Evolutionary conservation across 2,888 invertebrate genomes (phyloP), one percentile per base, ranked within the genome.

Genomic region (Leistus spinibarbis): DNA sequence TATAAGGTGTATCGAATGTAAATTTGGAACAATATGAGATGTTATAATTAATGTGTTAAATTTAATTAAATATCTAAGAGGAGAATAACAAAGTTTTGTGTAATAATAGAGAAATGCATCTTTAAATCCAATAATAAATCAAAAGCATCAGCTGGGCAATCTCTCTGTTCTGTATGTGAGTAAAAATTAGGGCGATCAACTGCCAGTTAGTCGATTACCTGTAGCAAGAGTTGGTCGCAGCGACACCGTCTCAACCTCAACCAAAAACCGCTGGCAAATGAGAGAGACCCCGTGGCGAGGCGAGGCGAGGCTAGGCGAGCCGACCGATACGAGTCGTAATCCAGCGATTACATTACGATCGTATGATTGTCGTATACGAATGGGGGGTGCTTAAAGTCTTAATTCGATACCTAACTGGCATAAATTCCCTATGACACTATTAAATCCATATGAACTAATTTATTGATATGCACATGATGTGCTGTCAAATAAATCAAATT

Each of bases 391-490:
- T 73, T 73, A 73, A 73, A 67, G 73, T 73, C 73, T 73, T 73
- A 73, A 73, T 73, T 57, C 67, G 66, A 40, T 73, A 66, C 72
- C 67, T 73, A 73, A 73, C 73, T 57, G 67, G 67, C 23, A 73
- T 73, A 73, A 73, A 73, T 73, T 73, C 62, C 67, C 66, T 40
- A 66, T 73, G 73, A 73, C 73, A 73, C 67, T 73, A 67, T 67
- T 73, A 73, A 73, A 53, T 73, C 73, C 73, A 73, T 73, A 54
- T 62, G 73, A 73, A 67, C 73, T 73, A 67, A 73, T 73, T 73
- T 73, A 73, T 73, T 73, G 73, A 73, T 73, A 73, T 73, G 57
- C 73, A 73, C 67, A 73, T 73, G 67, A 67, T 67, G 23, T 67
- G 53, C 57, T 73, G 73, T 67, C 67, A 73, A 67, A 73, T 73